Evolutionary conservation across 92 coral and sea anemone species (phyloP), one percentile per base, ranked within the genome.

Genomic region (Epizoanthus ramosus): DNA sequence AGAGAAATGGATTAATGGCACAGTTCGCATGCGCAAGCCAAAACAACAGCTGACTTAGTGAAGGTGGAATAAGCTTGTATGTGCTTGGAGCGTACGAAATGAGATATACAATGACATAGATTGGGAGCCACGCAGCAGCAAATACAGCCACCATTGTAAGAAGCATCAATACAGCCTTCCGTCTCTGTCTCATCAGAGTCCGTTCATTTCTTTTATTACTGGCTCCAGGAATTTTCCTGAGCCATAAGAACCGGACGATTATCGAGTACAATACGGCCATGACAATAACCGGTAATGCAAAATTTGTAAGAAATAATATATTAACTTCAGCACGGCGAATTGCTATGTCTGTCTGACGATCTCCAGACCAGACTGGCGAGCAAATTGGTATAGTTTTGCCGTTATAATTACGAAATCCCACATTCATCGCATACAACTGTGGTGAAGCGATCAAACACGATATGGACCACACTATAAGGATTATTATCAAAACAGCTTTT

Each of bases 391-490:
- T 18, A 8, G 33, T 19, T 5, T 71, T 47, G 2, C 75, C 56
- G 22, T 21, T 7, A 31, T 19, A 22, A 3, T 28, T 65, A 16
- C 2, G 6, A 14, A 7, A 10, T 3, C 53, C 13, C 8, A 73
- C 31, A 1, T 19, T 73, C 79, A 73, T 53, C 16, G 37, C 60
- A 15, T 73, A 73, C 63, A 73, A 52, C 41, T 23, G 79, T 19
- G 79, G 57, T 50, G 61, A 35, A 13, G 43, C 79, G 10, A 76
- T 77, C 43, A 59, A 28, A 59, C 77, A 64, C 5, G 84, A 67
- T 43, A 73, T 57, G 33, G 53, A 35, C 88, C 88, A 85, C 3
- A 67, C 68, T 50, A 76, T 31, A 4, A 68, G 19, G 17, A 85
- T 17, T 14, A 68, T 10, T 2, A 67, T 6, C 33, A 18, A 8